These are phyloP conservation scores for Ceriagrion tenellum DNA, from an alignment of 2,888 invertebrate species.

Conservation along the genomic window DNA sequence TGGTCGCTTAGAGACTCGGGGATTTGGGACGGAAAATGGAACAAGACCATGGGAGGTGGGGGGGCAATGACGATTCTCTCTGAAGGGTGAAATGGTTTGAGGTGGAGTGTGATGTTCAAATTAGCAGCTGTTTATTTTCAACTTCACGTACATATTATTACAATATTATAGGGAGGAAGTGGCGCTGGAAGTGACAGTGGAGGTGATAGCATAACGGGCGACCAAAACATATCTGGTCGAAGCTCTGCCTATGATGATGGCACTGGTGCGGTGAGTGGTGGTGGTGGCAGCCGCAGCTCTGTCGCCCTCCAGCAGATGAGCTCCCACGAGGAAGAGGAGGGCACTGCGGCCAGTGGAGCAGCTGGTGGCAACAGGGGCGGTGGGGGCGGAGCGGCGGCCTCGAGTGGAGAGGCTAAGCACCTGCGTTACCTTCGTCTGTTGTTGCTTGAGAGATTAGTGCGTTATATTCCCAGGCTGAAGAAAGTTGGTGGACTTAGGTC, in stretches of 20 bases:
- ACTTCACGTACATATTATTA: conserved; percentile 73
- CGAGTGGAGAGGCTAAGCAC: conserved; percentile 75
- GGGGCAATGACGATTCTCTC: no score
- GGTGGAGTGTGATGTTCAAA: no score
- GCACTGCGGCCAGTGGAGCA: conserved; percentile 74
- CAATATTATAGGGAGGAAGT: conserved; percentile 79
- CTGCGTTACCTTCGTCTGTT: conserved; percentile 82
- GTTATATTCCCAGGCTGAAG: conserved; percentile 87
- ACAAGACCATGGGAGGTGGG: no score
- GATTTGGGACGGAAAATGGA: no score
- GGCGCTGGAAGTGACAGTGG: conserved; percentile 95
- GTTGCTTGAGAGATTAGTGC: conserved; percentile 87
- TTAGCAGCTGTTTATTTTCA: no score
- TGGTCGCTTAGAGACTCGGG: no score
- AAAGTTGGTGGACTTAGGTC: conserved; percentile 90
- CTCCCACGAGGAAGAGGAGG: conserved; percentile 77
- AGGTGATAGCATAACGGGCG: conserved; percentile 94
- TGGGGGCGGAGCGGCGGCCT: conserved; percentile 75
- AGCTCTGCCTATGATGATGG: conserved; percentile 81
- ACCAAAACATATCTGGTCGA: conserved; percentile 91
- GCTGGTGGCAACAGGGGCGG: conserved; percentile 75
- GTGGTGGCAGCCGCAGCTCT: conserved; percentile 63
- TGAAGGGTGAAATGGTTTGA: no score
- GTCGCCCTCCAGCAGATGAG: conserved; percentile 71
- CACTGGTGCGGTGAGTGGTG: conserved; percentile 60